These are phyloP conservation scores for Megaceryle alcyon DNA, from an alignment of 2,797 vertebrate genomes.

Conservation along the genomic window DNA sequence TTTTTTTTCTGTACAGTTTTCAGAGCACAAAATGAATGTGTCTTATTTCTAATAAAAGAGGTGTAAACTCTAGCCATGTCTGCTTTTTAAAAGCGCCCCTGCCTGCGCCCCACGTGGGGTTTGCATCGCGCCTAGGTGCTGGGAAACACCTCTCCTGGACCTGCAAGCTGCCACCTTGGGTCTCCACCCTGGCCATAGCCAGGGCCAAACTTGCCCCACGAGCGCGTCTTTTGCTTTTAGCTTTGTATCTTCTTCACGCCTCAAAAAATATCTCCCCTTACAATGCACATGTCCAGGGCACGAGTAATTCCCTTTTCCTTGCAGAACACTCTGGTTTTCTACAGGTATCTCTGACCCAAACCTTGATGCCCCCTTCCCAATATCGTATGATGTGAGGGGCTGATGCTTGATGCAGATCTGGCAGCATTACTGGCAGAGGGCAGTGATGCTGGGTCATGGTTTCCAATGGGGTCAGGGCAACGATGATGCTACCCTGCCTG, in stretches of 20 bases:
- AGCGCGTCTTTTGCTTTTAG: neutral
- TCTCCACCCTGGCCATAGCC: rapidly evolving
- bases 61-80: conserved; percentile 62
- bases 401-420: neutral
- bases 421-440: neutral
- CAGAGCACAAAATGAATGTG: conserved; percentile 98
- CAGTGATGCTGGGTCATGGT: neutral
- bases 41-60: conserved; percentile 96
- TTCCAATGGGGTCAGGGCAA: rapidly evolving
- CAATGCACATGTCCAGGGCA: neutral
- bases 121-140: neutral
- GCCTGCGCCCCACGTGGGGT: neutral
- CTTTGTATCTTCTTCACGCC: neutral
- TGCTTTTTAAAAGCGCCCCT: conserved; percentile 37
- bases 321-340: neutral
- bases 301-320: neutral
- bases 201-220: rapidly evolving
- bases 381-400: rapidly evolving
- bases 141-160: conserved; percentile 10
- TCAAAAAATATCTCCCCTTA: neutral
- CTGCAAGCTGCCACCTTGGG: neutral
- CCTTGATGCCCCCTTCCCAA: neutral
- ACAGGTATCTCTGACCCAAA: neutral
- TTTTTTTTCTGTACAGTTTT: conserved; percentile 91
- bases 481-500: neutral